These are phyloP conservation scores for Paguma larvata DNA, from an alignment of 2,797 vertebrate genomes.

Conservation along the genomic window DNA sequence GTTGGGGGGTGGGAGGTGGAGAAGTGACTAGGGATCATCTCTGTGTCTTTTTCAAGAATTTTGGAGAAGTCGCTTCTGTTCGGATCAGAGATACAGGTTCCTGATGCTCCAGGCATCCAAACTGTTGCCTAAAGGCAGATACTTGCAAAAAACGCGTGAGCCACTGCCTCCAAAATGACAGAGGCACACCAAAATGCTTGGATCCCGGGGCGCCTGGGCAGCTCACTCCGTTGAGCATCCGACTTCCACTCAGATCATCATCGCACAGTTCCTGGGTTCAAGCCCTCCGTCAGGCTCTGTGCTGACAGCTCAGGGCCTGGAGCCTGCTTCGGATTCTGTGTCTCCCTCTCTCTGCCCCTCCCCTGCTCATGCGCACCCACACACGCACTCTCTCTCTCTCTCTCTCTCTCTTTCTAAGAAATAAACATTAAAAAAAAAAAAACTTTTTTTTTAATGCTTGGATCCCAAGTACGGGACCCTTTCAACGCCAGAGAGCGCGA, in stretches of 20 bases:
- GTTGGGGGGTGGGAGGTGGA: neutral
- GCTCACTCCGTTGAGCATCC: no score
- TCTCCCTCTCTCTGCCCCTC: no score
- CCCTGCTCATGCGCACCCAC: no score
- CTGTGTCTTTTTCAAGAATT: slow-evolving; percentile 72
- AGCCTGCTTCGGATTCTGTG: no score
- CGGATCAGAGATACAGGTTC: neutral
- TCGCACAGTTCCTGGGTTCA: no score
- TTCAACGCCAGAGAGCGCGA: accelerated
- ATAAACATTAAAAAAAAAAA: no score
- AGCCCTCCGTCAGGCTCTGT: no score
- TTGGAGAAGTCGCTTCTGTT: slow-evolving; percentile 29
- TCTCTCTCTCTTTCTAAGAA: no score
- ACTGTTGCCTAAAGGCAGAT: neutral
- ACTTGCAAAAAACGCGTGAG: neutral
- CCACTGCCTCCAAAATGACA: neutral
- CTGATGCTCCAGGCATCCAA: neutral
- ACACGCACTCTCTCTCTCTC: no score
- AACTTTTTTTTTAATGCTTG: no score
- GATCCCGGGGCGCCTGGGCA: neutral
- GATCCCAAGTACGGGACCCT: neutral
- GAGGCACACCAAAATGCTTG: neutral
- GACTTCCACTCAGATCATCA: no score
- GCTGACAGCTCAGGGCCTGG: no score
- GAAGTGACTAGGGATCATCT: slow-evolving; percentile 15